Conservation (phyloP, 2,113 vertebrate species). For the Chionomys nivalis region DNA sequence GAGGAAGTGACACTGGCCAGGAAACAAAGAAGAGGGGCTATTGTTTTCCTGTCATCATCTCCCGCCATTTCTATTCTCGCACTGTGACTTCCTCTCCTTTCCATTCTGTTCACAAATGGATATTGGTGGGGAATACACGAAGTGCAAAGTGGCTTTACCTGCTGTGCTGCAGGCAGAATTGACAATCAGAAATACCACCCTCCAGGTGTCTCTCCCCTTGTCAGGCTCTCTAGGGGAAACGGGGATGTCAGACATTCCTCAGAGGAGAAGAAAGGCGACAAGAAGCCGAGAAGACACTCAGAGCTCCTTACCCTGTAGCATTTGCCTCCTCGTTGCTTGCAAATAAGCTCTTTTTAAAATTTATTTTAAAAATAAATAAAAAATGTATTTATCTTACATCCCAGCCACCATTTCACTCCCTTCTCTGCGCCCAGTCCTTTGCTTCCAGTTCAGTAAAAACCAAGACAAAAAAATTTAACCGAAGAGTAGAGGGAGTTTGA, state of each 20-base stretch:
- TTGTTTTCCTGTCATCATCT: conserved; percentile 80
- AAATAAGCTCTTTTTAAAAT: background rate
- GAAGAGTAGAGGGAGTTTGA: background rate
- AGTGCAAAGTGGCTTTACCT: conserved; percentile 88
- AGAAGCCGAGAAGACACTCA: conserved; percentile 52
- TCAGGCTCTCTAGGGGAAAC: conserved; percentile 73
- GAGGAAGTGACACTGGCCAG: conserved; percentile 60
- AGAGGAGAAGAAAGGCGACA: conserved; percentile 73
- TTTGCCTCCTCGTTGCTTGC: background rate
- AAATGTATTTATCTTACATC: background rate
- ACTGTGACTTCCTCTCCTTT: conserved; percentile 84
- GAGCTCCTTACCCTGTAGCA: background rate
- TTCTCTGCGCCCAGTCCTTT: background rate
- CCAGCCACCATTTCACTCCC: background rate
- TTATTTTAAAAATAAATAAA: background rate
- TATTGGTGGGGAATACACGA: conserved; percentile 85
- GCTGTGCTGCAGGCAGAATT: conserved; percentile 84
- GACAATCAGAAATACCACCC: conserved; percentile 81
- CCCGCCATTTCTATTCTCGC: conserved; percentile 80
- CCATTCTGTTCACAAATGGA: conserved; percentile 86
- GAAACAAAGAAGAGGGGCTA: conserved; percentile 62
- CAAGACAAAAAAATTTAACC: background rate
- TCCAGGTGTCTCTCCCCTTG: conserved; percentile 69
- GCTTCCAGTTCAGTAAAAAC: background rate
- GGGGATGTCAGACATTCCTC: conserved; percentile 63